Percentiles rank a stretch among this genome's conserved stretches.
These are phyloP conservation scores for Halesus radiatus DNA, from an alignment of 1,140 invertebrate species.

Conservation along the genomic window DNA sequence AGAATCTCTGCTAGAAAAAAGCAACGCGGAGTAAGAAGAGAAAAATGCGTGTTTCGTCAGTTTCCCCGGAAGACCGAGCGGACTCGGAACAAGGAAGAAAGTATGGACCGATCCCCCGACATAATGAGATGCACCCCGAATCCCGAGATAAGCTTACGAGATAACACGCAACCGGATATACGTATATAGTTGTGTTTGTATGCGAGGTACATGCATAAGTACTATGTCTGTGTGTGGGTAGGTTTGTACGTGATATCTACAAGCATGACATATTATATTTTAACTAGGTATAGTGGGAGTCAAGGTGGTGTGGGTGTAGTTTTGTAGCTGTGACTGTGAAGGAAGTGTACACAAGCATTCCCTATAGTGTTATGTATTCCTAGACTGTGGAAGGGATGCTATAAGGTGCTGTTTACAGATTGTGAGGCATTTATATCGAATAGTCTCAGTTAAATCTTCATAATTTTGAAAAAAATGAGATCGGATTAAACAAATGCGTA, in stretches of 20 bases:
- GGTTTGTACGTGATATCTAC: too few species aligned
- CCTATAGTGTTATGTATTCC: too few species aligned
- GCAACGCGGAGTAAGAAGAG: background rate
- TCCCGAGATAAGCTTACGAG: conserved; percentile 54
- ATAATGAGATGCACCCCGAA: conserved; percentile 58
- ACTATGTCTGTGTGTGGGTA: too few species aligned
- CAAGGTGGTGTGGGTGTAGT: too few species aligned
- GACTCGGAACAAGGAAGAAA: conserved; percentile 26
- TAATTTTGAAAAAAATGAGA: too few species aligned
- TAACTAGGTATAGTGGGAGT: background rate
- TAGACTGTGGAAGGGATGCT: too few species aligned
- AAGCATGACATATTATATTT: background rate
- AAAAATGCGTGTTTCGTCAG: conserved; percentile 33
- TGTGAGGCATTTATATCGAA: too few species aligned
- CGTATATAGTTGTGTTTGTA: background rate
- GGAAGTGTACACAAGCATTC: too few species aligned
- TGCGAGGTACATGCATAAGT: background rate
- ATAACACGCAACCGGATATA: conserved; percentile 37
- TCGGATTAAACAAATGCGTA: too few species aligned
- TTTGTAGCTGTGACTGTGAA: too few species aligned
- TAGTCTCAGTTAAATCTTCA: too few species aligned
- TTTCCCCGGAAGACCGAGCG: background rate
- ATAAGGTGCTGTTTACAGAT: too few species aligned
- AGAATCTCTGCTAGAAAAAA: background rate
- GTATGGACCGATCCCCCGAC: background rate